Evolutionary conservation across 2,113 vertebrate species (phyloP).

Genomic region (Carettochelys insculpta): DNA sequence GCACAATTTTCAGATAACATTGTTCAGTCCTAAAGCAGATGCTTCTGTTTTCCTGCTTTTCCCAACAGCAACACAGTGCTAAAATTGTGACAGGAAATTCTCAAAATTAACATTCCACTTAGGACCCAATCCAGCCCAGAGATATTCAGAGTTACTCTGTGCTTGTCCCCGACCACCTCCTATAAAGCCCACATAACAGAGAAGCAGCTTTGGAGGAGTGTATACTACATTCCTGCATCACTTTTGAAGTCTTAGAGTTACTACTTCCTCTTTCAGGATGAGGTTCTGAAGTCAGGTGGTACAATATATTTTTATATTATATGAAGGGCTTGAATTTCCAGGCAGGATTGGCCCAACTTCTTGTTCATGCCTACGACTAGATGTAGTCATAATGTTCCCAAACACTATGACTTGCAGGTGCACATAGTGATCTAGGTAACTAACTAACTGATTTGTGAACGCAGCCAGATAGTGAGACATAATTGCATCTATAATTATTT

Average conservation of each 20-base stretch:
- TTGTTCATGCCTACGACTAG: slow-evolving; percentile 64
- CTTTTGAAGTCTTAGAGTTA: background rate
- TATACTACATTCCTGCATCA: background rate
- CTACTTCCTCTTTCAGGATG: background rate
- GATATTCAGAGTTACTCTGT: background rate
- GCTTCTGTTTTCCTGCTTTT: slow-evolving; percentile 61
- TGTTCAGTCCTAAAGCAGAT: slow-evolving; percentile 50
- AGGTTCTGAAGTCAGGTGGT: background rate
- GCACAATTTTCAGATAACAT: slow-evolving; percentile 56
- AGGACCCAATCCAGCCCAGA: background rate
- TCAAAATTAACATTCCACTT: slow-evolving; percentile 17
- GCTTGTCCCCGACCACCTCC: background rate
- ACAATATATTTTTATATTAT: background rate
- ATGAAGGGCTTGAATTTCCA: slow-evolving; percentile 31
- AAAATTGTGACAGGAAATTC: slow-evolving; percentile 51
- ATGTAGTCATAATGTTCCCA: slow-evolving; percentile 63
- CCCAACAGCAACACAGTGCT: slow-evolving; percentile 47
- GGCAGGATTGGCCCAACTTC: slow-evolving; percentile 53
- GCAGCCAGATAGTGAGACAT: slow-evolving; percentile 69
- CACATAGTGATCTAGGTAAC: slow-evolving; percentile 70
- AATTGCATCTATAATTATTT: slow-evolving; percentile 68
- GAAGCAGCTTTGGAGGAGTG: background rate
- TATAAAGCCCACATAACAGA: background rate
- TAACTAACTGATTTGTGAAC: slow-evolving; percentile 68
- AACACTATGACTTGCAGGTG: slow-evolving; percentile 68